These are phyloP conservation scores for Tamias sibiricus DNA, from an alignment of 2,113 vertebrate species.

Conservation along the genomic window DNA sequence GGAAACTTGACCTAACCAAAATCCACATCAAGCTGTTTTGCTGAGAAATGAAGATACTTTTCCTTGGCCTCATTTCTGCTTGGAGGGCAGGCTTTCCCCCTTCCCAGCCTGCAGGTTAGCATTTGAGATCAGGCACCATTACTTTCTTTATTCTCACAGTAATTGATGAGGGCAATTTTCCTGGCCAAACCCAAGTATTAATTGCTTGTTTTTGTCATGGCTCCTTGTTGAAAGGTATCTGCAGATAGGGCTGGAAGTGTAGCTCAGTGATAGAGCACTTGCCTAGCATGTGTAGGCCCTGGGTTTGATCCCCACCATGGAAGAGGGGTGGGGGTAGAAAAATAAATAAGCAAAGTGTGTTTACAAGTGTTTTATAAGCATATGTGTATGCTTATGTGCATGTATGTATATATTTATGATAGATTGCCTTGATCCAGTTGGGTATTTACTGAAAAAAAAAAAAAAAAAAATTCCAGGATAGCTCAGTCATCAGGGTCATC, in stretches of 20 bases:
- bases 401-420: background rate
- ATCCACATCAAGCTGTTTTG: background rate
- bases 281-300: background rate
- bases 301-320: background rate
- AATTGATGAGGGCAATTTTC: background rate
- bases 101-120: background rate
- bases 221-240: conserved; percentile 27
- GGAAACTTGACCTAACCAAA: conserved; percentile 24
- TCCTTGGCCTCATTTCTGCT: conserved; percentile 2
- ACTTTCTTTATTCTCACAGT: background rate
- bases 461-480: background rate
- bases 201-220: conserved; percentile 44
- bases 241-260: no score
- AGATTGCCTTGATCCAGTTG: background rate
- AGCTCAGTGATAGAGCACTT: background rate
- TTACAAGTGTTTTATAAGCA: no score
- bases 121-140: background rate
- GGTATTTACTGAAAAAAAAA: conserved; percentile 46
- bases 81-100: background rate
- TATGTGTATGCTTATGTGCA: no score
- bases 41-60: conserved; percentile 31
- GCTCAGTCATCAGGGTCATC: background rate
- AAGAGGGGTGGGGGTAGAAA: background rate
- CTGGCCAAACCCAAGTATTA: background rate
- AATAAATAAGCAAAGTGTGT: no score